These are phyloP conservation scores for Rhagoletis zephyria DNA, from an alignment of 1,140 invertebrate genomes.

Conservation along the genomic window DNA sequence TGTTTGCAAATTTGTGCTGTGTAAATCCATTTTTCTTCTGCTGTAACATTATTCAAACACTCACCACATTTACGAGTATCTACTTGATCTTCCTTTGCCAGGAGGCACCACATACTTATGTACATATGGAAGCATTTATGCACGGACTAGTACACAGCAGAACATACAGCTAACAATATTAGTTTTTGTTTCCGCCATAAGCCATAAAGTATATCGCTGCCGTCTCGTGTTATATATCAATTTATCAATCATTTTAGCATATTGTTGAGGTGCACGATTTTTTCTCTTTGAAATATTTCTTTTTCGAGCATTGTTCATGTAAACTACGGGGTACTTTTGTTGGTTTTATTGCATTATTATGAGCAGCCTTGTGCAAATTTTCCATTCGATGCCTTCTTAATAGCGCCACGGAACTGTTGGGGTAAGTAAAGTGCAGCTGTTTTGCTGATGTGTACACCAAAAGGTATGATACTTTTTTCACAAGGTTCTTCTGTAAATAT, in stretches of 20 bases:
- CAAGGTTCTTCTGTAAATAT: not conserved
- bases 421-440: not conserved
- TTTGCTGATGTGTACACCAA: not conserved
- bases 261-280: not conserved
- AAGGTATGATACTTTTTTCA: not conserved
- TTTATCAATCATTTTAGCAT: constrained; percentile 48
- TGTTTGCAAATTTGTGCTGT: constrained; percentile 51
- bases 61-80: constrained; percentile 33
- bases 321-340: not conserved
- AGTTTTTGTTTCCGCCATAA: constrained; percentile 16
- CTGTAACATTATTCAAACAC: constrained; percentile 37
- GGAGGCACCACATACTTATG: not conserved
- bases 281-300: too few relatives aligned
- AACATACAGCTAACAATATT: constrained; percentile 10
- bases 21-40: constrained; percentile 47
- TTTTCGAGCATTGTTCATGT: not conserved
- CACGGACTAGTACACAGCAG: too few relatives aligned
- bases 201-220: constrained; percentile 41
- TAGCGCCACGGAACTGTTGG: not conserved
- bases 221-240: constrained; percentile 25
- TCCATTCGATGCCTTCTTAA: constrained; percentile 33
- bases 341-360: constrained; percentile 41
- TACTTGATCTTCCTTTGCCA: constrained; percentile 22
- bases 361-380: constrained; percentile 20
- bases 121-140: not conserved